phyloP scores from a whole-genome alignment of 2,113 vertebrate species.

The Syngnathus floridae region DNA sequence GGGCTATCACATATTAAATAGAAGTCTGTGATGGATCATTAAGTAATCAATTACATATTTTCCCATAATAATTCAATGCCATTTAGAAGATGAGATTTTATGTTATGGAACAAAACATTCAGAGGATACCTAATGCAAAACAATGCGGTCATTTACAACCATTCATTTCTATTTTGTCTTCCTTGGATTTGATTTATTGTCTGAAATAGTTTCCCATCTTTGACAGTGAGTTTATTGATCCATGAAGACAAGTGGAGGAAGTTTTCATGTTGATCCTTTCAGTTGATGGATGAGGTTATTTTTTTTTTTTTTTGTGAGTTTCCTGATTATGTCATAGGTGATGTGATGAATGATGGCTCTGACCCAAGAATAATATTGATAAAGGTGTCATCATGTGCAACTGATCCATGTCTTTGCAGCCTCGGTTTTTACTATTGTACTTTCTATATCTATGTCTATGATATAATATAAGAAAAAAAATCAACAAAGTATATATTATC shows the following conservation, averaged over 20 bases:
- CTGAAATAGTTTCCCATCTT: neutral
- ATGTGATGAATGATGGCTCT: neutral
- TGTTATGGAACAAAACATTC: neutral
- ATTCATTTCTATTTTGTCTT: neutral
- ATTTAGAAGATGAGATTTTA: neutral
- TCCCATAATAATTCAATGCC: neutral
- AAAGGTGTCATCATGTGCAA: neutral
- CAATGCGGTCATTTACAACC: neutral
- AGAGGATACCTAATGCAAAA: neutral
- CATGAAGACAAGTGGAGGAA: constrained; percentile 1
- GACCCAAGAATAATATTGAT: neutral
- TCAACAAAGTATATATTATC: too few species aligned
- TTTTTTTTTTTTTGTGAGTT: neutral
- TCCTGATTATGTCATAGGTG: neutral
- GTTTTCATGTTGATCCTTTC: constrained; percentile 2
- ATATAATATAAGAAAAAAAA: too few species aligned
- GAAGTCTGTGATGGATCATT: neutral
- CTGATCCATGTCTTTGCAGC: neutral
- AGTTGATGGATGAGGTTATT: neutral
- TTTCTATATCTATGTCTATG: neutral
- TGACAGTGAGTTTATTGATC: neutral
- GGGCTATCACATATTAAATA: neutral
- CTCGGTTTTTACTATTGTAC: neutral
- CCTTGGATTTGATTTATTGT: neutral
- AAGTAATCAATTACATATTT: neutral